Base-by-base conservation (phyloP, 2,888 invertebrate genomes). In the Cheilosia pagana region DNA sequence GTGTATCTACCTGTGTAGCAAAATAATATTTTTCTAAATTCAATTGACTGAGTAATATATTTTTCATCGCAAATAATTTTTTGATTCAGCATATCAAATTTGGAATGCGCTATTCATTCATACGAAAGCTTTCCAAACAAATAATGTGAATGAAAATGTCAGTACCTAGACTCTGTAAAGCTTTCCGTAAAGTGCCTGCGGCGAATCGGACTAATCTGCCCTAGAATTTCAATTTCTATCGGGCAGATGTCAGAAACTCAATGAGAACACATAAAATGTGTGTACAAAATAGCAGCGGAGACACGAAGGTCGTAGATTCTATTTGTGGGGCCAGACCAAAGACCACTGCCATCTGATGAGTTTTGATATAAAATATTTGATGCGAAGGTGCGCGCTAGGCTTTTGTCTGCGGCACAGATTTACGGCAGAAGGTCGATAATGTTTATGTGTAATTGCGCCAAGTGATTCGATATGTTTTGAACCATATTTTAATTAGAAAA, bases 231-330 rank as follows among this genome's bases (percentile, higher is more conserved):
- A 19, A 43, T 71, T 35, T 65, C 16, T 65, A 21, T 65, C 60
- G 43, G 65, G 65, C 59, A 71, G 21, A 63, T 76, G 65, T 65
- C 76, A 71, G 52, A 81, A 71, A 70, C 41, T 75, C 43, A 65
- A 81, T 59, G 28, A 25, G 45, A 72, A 59, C 28, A 53, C 45
- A 53, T 65, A 55, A 57, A 67, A 48, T 52, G 62, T 67, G 43
- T 45, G 39, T 25, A 43, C n/a, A 41, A 25, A 39, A 67, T 31
- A 68, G 25, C 16, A 62, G 19, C 43, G 23, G n/a, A 63, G 60
- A 16, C 31, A 60, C 39, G 67, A 78, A 77, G 82, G 72, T 78
- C 82, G 55, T 12, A 31, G 43, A 71, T 55, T 78, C 82, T 82
- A 82, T 82, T 82, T 82, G 82, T 43, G 67, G 43, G 48, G 3